Evolutionary conservation across 1,140 invertebrate species (phyloP).

Genomic region (Pseudomyrmex dendroicus): DNA sequence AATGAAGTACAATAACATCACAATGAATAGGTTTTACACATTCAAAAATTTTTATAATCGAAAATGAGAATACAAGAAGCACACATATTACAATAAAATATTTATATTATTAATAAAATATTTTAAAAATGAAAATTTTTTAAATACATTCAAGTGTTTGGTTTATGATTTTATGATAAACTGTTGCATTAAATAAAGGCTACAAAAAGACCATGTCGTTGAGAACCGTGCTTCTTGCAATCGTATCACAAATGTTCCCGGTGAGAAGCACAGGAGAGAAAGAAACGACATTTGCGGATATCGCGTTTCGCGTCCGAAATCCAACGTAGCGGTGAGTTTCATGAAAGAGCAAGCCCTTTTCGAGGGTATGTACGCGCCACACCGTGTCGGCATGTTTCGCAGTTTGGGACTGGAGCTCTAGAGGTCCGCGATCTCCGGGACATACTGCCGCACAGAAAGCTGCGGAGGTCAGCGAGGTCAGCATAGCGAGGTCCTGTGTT

Average conservation of each 20-base stretch:
- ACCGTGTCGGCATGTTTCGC: slow-evolving; percentile 75
- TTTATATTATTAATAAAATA: too few relatives aligned
- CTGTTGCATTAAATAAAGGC: too few relatives aligned
- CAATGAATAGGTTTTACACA: too few relatives aligned
- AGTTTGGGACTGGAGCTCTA: slow-evolving; percentile 67
- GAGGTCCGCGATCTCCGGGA: slow-evolving; percentile 68
- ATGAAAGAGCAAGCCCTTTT: slow-evolving; percentile 49
- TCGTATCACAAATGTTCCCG: background rate
- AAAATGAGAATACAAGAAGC: too few relatives aligned
- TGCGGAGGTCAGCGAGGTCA: slow-evolving; percentile 74
- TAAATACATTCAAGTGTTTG: too few relatives aligned
- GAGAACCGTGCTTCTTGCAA: background rate
- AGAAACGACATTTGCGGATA: slow-evolving; percentile 59
- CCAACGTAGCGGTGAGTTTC: slow-evolving; percentile 61
- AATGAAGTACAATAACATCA: too few relatives aligned
- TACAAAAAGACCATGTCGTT: background rate
- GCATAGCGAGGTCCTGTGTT: slow-evolving; percentile 69
- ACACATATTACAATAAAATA: too few relatives aligned
- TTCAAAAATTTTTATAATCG: too few relatives aligned
- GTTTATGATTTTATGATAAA: too few relatives aligned
- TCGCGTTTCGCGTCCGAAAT: slow-evolving; percentile 69
- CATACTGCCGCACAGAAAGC: slow-evolving; percentile 71
- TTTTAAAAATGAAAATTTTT: too few relatives aligned
- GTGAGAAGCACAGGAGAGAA: background rate
- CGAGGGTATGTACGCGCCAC: slow-evolving; percentile 42